Conservation (phyloP, 1,140 invertebrate species). For the Polyergus mexicanus region DNA sequence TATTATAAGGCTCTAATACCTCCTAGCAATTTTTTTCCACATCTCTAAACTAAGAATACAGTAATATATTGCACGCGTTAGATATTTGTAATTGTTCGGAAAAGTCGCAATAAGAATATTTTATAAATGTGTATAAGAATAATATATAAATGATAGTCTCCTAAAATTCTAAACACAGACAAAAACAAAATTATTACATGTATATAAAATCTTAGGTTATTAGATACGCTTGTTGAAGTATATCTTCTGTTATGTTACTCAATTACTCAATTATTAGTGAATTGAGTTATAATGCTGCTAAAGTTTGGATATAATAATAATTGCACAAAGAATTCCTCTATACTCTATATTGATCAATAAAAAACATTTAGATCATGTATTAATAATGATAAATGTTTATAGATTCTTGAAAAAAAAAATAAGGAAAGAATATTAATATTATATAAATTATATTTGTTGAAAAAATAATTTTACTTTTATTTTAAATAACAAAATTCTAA, state of each 20-base stretch:
- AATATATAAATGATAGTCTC: constrained; percentile 38
- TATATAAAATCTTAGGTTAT: constrained; percentile 12
- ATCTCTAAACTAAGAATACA: background rate
- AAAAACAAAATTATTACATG: background rate
- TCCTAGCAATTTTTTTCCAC: background rate
- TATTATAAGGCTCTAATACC: background rate
- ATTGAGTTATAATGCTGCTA: background rate
- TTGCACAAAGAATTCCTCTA: constrained; percentile 13
- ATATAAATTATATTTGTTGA: constrained; percentile 30
- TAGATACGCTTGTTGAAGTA: constrained; percentile 1
- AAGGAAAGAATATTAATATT: constrained; percentile 10
- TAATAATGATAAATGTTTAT: constrained; percentile 19
- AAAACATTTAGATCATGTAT: constrained; percentile 39
- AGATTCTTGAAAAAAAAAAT: constrained; percentile 15
- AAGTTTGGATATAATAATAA: background rate
- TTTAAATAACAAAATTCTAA: constrained; percentile 2
- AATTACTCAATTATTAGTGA: background rate
- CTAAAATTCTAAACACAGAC: background rate
- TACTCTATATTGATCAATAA: constrained; percentile 1
- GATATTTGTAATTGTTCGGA: background rate
- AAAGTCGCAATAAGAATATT: background rate
- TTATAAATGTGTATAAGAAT: constrained; percentile 16
- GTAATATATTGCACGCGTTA: background rate
- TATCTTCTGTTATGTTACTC: constrained; percentile 19
- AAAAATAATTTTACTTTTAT: constrained; percentile 19